A percentile compares a stretch with the other conserved stretches of the same genome.
Evolutionary conservation across 2,888 invertebrate genomes (phyloP).

Genomic region (Achlya flavicornis): DNA sequence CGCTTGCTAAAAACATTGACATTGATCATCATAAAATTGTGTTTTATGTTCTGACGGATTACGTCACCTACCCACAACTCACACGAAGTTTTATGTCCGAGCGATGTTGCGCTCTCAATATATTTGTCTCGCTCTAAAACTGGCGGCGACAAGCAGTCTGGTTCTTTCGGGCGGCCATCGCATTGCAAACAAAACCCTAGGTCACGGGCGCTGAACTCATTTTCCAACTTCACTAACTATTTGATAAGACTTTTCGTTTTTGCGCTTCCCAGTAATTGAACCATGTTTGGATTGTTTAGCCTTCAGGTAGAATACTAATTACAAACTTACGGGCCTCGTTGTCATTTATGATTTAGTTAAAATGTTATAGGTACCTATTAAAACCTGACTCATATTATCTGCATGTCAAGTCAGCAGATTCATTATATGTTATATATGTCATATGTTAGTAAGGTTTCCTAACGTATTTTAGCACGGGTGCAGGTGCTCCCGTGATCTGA

Average conservation of each 20-base stretch:
- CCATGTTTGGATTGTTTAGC: conserved; percentile 44
- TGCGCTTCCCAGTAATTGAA: conserved; percentile 44
- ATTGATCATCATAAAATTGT: conserved; percentile 61
- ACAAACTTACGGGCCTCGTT: conserved; percentile 22
- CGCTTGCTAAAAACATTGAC: conserved; percentile 38
- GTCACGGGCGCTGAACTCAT: conserved; percentile 73
- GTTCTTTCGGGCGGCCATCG: conserved; percentile 66
- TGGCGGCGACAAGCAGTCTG: conserved; percentile 83
- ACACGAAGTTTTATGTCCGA: conserved; percentile 64
- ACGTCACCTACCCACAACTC: conserved; percentile 60
- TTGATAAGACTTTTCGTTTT: conserved; percentile 47
- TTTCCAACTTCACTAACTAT: conserved; percentile 55
- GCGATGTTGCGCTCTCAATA: conserved; percentile 61
- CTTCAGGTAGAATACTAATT: conserved; percentile 48
- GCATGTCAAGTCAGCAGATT: too few species aligned
- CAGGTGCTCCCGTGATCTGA: conserved; percentile 26
- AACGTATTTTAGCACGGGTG: too few species aligned
- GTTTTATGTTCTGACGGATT: conserved; percentile 59
- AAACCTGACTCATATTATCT: neutral
- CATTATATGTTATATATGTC: too few species aligned
- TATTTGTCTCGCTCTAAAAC: conserved; percentile 64
- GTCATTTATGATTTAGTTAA: conserved; percentile 4
- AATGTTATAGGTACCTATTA: neutral
- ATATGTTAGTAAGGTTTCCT: too few species aligned
- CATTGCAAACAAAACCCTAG: conserved; percentile 78